phyloP scores from a whole-genome alignment of 2,113 vertebrate genomes.

The Rhinoderma darwinii region DNA sequence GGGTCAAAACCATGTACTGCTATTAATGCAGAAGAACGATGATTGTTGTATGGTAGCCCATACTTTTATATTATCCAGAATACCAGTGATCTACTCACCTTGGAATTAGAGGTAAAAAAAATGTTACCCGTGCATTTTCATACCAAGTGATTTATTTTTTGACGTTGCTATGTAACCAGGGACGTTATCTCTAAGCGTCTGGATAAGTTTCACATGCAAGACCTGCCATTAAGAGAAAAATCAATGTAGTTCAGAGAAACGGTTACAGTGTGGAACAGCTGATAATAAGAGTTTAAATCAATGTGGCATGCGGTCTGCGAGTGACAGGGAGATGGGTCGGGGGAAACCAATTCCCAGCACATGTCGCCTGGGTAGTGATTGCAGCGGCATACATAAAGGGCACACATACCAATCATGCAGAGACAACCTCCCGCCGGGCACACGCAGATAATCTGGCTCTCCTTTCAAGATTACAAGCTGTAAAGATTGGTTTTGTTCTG shows the following conservation, averaged over 20 bases:
- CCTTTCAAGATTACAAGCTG: not conserved
- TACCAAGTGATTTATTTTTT: conserved; percentile 46
- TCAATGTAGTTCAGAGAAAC: conserved; percentile 60
- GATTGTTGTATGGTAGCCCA: not conserved
- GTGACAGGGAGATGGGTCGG: conserved; percentile 57
- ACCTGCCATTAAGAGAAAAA: conserved; percentile 60
- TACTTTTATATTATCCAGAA: not conserved
- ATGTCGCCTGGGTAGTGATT: not conserved
- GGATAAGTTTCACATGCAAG: conserved; percentile 63
- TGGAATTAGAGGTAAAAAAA: conserved; percentile 27
- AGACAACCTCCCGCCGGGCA: not conserved
- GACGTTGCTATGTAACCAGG: conserved; percentile 68
- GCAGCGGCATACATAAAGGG: not conserved
- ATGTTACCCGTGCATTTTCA: conserved; percentile 60
- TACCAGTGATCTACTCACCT: conserved; percentile 58
- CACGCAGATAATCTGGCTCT: not conserved
- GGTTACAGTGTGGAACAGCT: conserved; percentile 56
- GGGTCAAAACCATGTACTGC: not conserved
- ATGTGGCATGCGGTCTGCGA: conserved; percentile 43
- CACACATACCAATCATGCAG: conserved; percentile 19
- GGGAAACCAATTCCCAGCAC: conserved; percentile 13
- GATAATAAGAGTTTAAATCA: conserved; percentile 60
- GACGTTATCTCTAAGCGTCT: conserved; percentile 65
- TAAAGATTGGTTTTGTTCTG: not conserved
- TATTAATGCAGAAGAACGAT: not conserved